Evolutionary conservation across 1,140 invertebrate genomes (phyloP).

Genomic region (Calosoma granatense): DNA sequence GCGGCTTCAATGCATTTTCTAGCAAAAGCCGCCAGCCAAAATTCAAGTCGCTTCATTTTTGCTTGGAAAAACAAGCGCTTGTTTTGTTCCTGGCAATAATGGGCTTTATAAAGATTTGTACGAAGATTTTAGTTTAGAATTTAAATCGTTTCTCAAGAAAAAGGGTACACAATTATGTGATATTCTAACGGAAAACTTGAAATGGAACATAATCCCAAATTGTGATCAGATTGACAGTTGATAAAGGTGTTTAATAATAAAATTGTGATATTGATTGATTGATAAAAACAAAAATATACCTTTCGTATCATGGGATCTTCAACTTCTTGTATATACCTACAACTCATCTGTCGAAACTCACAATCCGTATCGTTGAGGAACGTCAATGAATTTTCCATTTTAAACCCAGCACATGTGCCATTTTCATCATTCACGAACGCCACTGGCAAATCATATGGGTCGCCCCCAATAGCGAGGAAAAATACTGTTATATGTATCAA

Average conservation of each 20-base stretch:
- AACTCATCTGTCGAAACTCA: constrained; percentile 44
- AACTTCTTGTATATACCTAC: constrained; percentile 42
- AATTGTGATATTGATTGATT: too few species aligned
- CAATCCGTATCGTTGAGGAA: constrained; percentile 30
- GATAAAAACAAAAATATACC: constrained; percentile 25
- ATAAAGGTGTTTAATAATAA: too few species aligned
- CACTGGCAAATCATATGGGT: constrained; percentile 58
- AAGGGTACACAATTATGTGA: too few species aligned
- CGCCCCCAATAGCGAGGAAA: constrained; percentile 67
- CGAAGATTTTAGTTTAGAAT: too few species aligned
- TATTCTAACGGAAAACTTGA: too few species aligned
- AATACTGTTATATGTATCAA: constrained; percentile 70
- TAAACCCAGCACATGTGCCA: constrained; percentile 30
- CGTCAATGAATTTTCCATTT: constrained; percentile 21
- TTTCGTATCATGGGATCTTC: constrained; percentile 35
- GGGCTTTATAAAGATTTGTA: not conserved
- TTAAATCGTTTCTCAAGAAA: not conserved
- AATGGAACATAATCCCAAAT: too few species aligned
- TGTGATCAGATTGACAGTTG: too few species aligned
- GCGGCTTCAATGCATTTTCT: too few species aligned
- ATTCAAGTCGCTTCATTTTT: too few species aligned
- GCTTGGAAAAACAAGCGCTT: constrained; percentile 11
- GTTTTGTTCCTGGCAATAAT: too few species aligned
- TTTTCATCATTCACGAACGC: constrained; percentile 69
- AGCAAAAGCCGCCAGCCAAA: too few species aligned